Percentiles rank a stretch among this genome's conserved stretches.
phyloP scores from a whole-genome alignment of 2,888 invertebrate species.

The Spodoptera picta region DNA sequence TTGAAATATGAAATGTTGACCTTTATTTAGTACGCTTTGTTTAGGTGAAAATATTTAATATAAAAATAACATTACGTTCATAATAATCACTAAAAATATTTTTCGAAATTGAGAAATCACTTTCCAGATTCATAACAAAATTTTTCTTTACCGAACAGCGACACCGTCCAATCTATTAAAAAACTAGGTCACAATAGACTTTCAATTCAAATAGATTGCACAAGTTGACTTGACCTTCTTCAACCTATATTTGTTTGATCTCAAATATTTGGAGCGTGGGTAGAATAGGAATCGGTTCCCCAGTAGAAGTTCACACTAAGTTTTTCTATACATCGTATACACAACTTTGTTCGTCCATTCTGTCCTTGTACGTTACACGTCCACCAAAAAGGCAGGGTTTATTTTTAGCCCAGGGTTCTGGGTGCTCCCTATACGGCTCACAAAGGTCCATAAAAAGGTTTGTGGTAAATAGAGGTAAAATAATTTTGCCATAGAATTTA shows the following conservation, averaged over 20 bases:
- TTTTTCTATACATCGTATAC: too few species aligned
- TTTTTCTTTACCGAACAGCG: not conserved
- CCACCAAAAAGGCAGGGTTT: conserved; percentile 4
- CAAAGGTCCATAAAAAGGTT: conserved; percentile 25
- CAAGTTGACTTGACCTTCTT: conserved; percentile 12
- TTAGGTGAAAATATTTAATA: too few species aligned
- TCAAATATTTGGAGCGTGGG: not conserved
- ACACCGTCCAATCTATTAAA: not conserved
- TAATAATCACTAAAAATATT: too few species aligned
- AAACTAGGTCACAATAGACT: too few species aligned
- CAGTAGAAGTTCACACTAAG: too few species aligned
- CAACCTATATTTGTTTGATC: conserved; percentile 3
- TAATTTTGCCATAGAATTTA: conserved; percentile 26
- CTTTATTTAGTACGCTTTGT: too few species aligned
- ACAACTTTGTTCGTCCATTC: too few species aligned
- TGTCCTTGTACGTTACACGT: not conserved
- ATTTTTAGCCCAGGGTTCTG: conserved; percentile 27
- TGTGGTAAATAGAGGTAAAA: conserved; percentile 23
- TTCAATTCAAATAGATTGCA: conserved; percentile 4
- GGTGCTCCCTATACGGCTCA: conserved; percentile 14
- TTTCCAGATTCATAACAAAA: too few species aligned
- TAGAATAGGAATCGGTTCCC: not conserved
- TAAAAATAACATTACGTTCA: too few species aligned
- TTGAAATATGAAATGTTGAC: too few species aligned
- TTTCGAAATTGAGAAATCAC: too few species aligned